Conservation (phyloP, 2,888 invertebrate species). For the Hesperia comma region DNA sequence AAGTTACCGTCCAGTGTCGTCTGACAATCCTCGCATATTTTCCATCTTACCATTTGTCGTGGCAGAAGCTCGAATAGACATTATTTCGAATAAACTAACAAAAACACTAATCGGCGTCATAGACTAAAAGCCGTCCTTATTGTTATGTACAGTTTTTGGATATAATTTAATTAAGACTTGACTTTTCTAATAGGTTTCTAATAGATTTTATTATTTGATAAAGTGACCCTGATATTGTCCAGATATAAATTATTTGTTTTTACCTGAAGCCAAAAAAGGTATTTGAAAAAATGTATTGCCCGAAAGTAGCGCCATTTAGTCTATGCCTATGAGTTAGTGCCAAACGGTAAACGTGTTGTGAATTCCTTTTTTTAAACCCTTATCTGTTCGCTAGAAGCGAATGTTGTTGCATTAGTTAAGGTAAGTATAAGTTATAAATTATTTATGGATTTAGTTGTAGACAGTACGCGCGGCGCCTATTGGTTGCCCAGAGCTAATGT, state of each 20-base stretch:
- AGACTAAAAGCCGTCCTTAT: conserved; percentile 27
- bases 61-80: conserved; percentile 44
- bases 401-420: conserved; percentile 62
- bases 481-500: conserved; percentile 69
- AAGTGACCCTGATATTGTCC: not conserved
- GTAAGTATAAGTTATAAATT: conserved; percentile 56
- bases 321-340: conserved; percentile 61
- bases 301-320: conserved; percentile 43
- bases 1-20: conserved; percentile 75
- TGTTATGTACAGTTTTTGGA: not conserved
- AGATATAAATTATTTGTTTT: not conserved
- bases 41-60: conserved; percentile 22
- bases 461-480: conserved; percentile 57
- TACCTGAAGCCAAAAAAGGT: not conserved
- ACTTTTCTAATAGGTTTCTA: not conserved
- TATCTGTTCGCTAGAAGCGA: conserved; percentile 67
- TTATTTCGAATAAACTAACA: conserved; percentile 18
- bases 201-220: not conserved
- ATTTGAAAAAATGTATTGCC: not conserved
- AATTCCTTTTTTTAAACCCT: conserved; percentile 55
- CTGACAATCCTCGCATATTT: conserved; percentile 37
- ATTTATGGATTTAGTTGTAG: conserved; percentile 62
- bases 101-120: conserved; percentile 30
- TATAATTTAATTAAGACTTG: conserved; percentile 15
- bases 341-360: conserved; percentile 66